These are phyloP conservation scores for Drosophila buzzatii DNA, from an alignment of 2,888 invertebrate genomes.

Conservation along the genomic window DNA sequence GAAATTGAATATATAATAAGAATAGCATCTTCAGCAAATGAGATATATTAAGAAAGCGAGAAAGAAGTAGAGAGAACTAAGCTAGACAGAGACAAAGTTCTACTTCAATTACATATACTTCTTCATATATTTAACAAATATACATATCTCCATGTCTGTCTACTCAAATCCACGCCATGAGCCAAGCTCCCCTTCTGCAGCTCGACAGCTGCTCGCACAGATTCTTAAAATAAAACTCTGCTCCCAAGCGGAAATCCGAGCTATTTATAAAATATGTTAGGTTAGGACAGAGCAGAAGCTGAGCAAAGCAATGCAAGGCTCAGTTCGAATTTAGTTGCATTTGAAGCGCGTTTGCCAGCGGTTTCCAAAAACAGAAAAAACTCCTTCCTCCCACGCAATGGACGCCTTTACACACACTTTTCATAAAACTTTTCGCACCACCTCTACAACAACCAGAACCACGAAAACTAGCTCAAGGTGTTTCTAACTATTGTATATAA, in stretches of 20 bases:
- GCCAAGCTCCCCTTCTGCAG: conserved; percentile 9
- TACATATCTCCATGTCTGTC: neutral
- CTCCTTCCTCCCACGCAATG: conserved; percentile 30
- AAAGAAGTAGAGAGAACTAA: neutral
- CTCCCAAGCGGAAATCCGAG: conserved; percentile 40
- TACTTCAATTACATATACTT: neutral
- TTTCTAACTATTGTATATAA: conserved; percentile 12
- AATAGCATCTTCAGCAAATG: neutral
- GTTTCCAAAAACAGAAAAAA: neutral
- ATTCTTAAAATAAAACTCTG: conserved; percentile 41
- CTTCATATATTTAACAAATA: no score
- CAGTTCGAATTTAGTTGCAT: conserved; percentile 35
- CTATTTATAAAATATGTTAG: conserved; percentile 34
- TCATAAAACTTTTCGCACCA: conserved; percentile 62
- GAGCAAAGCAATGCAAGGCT: conserved; percentile 14
- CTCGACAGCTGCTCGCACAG: conserved; percentile 8
- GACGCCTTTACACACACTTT: conserved; percentile 67
- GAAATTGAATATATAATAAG: neutral
- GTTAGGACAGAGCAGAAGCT: neutral
- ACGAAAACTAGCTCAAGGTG: conserved; percentile 47
- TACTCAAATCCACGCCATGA: neutral
- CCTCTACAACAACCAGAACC: conserved; percentile 43
- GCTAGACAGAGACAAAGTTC: neutral
- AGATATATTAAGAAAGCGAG: neutral
- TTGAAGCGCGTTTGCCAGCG: conserved; percentile 44